Evolutionary conservation across 2,113 vertebrate species (phyloP).

Genomic region (Ginglymostoma cirratum): DNA sequence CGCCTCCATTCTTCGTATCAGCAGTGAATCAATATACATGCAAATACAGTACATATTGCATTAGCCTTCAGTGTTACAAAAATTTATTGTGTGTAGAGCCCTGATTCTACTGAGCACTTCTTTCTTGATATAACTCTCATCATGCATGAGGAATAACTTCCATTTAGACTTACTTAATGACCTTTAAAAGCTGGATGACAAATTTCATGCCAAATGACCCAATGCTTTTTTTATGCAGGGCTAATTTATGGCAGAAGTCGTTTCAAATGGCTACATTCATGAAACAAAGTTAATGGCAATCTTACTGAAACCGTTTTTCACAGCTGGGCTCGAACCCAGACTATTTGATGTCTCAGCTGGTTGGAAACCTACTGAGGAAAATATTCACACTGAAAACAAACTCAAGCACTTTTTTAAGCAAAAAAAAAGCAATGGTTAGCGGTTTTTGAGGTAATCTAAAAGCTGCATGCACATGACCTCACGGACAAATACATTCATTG

Average conservation of each 20-base stretch:
- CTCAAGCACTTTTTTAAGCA: neutral
- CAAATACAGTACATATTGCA: slow-evolving; percentile 35
- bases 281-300: slow-evolving; percentile 30
- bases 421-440: neutral
- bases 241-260: slow-evolving; percentile 22
- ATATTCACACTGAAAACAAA: neutral
- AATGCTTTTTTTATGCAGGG: slow-evolving; percentile 47
- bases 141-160: slow-evolving; percentile 53
- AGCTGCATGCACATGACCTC: neutral
- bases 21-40: slow-evolving; percentile 28
- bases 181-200: slow-evolving; percentile 40
- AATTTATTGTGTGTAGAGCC: slow-evolving; percentile 8
- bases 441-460: neutral
- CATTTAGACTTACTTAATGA: slow-evolving; percentile 57
- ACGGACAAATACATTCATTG: neutral
- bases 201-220: slow-evolving; percentile 42
- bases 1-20: slow-evolving; percentile 27
- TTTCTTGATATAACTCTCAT: slow-evolving; percentile 42
- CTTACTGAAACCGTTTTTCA: slow-evolving; percentile 23
- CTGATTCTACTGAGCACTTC: neutral
- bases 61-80: slow-evolving; percentile 14
- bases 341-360: slow-evolving; percentile 6
- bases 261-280: neutral
- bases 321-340: neutral
- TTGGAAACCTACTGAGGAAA: neutral